Evolutionary conservation across 2,797 vertebrate genomes (phyloP), one percentile per base, ranked within the genome.

Genomic region (Craterocephalus amniculus): DNA sequence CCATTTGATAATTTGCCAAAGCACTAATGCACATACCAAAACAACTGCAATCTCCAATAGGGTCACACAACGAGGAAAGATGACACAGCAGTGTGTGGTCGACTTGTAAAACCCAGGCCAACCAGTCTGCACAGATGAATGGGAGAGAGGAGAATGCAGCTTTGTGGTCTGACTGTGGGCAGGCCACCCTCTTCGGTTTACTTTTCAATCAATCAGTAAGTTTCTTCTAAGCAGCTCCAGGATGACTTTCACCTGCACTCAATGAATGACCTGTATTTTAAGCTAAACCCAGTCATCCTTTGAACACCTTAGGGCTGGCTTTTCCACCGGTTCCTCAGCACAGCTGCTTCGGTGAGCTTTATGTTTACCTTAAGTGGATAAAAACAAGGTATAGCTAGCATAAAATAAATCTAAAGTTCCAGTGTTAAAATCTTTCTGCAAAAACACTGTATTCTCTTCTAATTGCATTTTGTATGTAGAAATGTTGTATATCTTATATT

Each of bases 131-230:
- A 31, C 45, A 63, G 35, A 71, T 79, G 81, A 91, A 81, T 80
- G 55, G 61, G 35, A 58, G 26, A 43, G 74, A 16, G 3, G 51
- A 64, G 78, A 85, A 80, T 29, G 78, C 74, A 29, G 74, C 81
- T 43, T 68, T 86, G 85, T 88, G 77, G 66, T 57, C 16, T 18
- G 40, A 62, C 63, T 5, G 13, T 7, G 68, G 68, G 69, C 1
- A 27, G 72, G 43, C 67, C 76, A 62, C 81, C 79, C 61, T 80
- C 59, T 67, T 27, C 16, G 72, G 74, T 84, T 86, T 74, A 57
- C 78, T 58, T 88, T 83, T 76, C 88, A 81, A 72, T 86, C 84
- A 78, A 68, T 87, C 84, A 76, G 48, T 60, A 26, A 74, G 72
- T 81, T 55, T 24, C 70, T 76, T 81, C 32, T 70, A 40, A 72